Evolutionary conservation across 2,113 vertebrate species (phyloP).

Genomic region (Irena cyanogastra): DNA sequence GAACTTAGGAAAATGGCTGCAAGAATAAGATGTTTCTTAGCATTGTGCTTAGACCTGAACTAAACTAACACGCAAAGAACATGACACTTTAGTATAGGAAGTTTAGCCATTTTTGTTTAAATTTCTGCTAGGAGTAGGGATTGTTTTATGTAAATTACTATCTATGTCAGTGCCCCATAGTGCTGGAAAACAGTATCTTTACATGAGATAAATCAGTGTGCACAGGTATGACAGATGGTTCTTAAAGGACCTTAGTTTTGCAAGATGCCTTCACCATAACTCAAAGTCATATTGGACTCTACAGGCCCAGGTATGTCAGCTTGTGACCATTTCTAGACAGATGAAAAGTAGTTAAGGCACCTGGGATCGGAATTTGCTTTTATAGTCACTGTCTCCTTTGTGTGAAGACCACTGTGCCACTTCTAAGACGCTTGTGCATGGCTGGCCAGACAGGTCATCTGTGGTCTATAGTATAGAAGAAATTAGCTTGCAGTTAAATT

Average conservation of each 20-base stretch:
- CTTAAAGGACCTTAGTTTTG: neutral
- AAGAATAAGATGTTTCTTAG: neutral
- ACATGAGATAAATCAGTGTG: neutral
- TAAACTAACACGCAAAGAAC: neutral
- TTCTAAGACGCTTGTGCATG: neutral
- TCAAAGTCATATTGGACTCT: neutral
- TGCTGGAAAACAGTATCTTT: neutral
- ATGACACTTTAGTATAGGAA: neutral
- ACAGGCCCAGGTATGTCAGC: neutral
- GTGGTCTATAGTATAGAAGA: neutral
- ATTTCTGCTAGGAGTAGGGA: neutral
- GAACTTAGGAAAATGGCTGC: neutral
- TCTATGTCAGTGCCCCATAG: neutral
- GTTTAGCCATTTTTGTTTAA: neutral
- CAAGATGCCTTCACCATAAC: neutral
- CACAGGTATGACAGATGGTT: neutral
- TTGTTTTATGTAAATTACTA: neutral
- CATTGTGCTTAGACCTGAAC: neutral
- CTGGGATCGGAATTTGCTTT: neutral
- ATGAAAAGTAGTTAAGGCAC: neutral
- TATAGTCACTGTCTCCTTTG: rapidly evolving
- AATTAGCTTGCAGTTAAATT: neutral
- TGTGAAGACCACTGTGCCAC: neutral
- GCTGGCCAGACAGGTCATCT: neutral
- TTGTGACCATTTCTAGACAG: neutral